Evolutionary conservation across 2,888 invertebrate species (phyloP), one percentile per base, ranked within the genome.

Genomic region (Eristalinus sepulchralis): DNA sequence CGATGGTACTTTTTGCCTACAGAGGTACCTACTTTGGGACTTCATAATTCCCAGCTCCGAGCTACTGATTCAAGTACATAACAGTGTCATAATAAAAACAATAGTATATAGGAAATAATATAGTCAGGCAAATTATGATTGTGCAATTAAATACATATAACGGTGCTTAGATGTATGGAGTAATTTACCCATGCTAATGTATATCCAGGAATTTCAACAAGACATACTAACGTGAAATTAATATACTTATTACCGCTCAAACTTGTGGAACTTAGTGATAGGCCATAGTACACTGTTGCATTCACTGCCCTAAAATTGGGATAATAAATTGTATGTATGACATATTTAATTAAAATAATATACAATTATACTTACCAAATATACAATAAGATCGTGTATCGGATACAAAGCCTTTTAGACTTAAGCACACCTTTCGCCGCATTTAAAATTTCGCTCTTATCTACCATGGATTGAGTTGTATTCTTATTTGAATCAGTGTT

Each of bases 261-360:
- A 66, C 94, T 94, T 0, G 95, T 95, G 0, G 95, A 94, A 90
- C 95, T 95, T 27, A 96, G 91, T 0, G 95, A 95, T 33, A 96
- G 92, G 0, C 96, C 96, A 89, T 95, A 96, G 89, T 94, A 96
- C 3, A 96, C 95, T 82, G 95, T 95, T 0, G 95, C 94, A 89
- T 95, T 95, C 2, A 95, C 94, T 24, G 94, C 93, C 95, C 92
- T 92, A 11, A n/a, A 34, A 64, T 20, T 13, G 1, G 0, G 1
- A 11, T 57, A 22, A 17, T n/a, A 34, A n/a, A n/a, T n/a, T n/a
- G n/a, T n/a, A 8, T 47, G 0, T 17, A 8, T 47, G 6, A 4
- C n/a, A 5, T 6, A n/a, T 47, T 17, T 8, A 8, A 36, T 60
- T 76, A 72, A 62, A 39, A 33, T 17, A 60, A 33, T 5, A 5